phyloP scores from a whole-genome alignment of 1,140 invertebrate genomes.

The Maniola jurtina region DNA sequence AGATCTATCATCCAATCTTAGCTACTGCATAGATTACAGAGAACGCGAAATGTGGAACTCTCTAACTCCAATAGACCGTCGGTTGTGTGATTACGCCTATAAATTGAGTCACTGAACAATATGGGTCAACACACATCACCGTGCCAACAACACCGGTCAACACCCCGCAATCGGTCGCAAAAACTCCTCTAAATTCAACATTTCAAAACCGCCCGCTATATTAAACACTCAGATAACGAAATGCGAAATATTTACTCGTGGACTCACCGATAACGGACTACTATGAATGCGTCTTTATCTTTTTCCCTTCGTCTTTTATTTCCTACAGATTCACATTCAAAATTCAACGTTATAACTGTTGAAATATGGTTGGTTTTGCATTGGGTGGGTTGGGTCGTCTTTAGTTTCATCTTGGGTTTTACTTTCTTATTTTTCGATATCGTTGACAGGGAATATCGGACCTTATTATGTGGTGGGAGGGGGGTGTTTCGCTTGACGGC shows the following conservation, averaged over 20 bases:
- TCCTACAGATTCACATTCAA: conserved; percentile 28
- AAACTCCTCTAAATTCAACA: conserved; percentile 54
- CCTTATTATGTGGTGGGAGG: conserved; percentile 40
- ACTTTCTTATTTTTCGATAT: conserved; percentile 70
- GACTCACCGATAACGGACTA: conserved; percentile 60
- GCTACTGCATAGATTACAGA: no score
- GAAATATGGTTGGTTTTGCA: conserved; percentile 44
- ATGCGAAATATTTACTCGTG: conserved; percentile 71
- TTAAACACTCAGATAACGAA: conserved; percentile 65
- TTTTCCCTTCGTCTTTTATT: conserved; percentile 56
- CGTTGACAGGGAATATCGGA: conserved; percentile 39
- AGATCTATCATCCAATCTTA: no score
- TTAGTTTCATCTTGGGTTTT: conserved; percentile 72
- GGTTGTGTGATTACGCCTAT: no score
- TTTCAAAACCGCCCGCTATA: conserved; percentile 61
- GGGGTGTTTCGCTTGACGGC: conserved; percentile 39
- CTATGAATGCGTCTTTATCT: conserved; percentile 72
- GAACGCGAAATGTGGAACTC: no score
- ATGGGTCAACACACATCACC: conserved; percentile 40
- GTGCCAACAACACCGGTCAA: conserved; percentile 29
- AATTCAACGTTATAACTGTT: conserved; percentile 31
- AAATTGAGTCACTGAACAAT: conserved; percentile 47
- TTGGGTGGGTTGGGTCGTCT: conserved; percentile 44
- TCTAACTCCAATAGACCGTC: no score
- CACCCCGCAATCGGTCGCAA: conserved; percentile 46